Evolutionary conservation across 2,888 invertebrate genomes (phyloP).

Genomic region (Timandra comae): DNA sequence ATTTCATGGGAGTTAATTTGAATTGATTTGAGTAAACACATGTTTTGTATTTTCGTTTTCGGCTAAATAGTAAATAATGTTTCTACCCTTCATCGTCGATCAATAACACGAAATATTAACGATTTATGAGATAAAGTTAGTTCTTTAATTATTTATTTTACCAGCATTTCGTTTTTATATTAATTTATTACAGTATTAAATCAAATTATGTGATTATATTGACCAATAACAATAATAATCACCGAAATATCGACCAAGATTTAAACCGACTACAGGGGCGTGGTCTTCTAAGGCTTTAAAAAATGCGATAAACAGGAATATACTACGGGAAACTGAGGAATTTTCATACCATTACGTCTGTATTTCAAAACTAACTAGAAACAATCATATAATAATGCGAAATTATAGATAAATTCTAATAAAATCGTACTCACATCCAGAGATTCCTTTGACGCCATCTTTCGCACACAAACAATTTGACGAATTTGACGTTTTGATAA

Average conservation of each 20-base stretch:
- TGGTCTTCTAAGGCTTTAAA: constrained; percentile 36
- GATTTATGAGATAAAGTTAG: neutral
- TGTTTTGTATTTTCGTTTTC: no score
- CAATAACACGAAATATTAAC: neutral
- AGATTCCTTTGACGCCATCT: constrained; percentile 75
- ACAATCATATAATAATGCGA: constrained; percentile 4
- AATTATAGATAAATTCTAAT: constrained; percentile 22
- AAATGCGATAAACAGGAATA: constrained; percentile 4
- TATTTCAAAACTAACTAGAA: constrained; percentile 5
- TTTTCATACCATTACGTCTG: constrained; percentile 8
- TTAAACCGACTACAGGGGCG: constrained; percentile 40
- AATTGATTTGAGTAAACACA: no score
- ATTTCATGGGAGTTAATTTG: no score
- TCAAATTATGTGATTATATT: neutral
- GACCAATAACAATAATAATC: constrained; percentile 3
- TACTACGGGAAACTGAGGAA: neutral
- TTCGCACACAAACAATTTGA: constrained; percentile 70
- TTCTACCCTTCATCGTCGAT: neutral
- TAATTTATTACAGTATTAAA: neutral
- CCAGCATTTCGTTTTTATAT: neutral
- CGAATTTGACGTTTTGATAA: constrained; percentile 49
- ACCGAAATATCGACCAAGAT: constrained; percentile 10
- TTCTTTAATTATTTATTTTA: neutral
- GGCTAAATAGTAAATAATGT: no score
- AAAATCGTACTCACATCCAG: constrained; percentile 65